Evolutionary conservation across 1,140 invertebrate species (phyloP).

Genomic region (Hycleus cichorii): DNA sequence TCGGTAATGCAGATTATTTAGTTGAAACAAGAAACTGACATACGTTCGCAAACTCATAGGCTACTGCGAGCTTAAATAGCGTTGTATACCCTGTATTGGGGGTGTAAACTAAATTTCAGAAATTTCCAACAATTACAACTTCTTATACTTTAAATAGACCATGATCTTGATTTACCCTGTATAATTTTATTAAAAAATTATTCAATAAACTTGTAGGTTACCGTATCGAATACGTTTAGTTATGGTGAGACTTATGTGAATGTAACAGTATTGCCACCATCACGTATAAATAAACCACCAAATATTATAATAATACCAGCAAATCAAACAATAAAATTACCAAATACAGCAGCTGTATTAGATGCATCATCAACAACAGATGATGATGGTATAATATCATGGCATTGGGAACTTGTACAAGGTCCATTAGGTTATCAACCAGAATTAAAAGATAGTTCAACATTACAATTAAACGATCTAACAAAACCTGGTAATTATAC

Average conservation of each 20-base stretch:
- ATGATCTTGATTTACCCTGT: too few species aligned
- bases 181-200: too few species aligned
- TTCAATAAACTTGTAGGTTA: too few species aligned
- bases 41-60: too few species aligned
- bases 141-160: too few species aligned
- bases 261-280: conserved; percentile 85
- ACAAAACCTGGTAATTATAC: conserved; percentile 84
- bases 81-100: too few species aligned
- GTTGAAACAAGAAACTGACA: too few species aligned
- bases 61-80: too few species aligned
- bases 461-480: conserved; percentile 74
- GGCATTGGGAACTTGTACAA: conserved; percentile 86
- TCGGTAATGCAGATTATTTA: too few species aligned
- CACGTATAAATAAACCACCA: conserved; percentile 77
- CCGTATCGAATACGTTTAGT: conserved; percentile 56
- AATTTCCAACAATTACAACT: too few species aligned
- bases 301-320: conserved; percentile 78
- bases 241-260: conserved; percentile 83
- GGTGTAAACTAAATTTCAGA: too few species aligned
- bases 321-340: conserved; percentile 77
- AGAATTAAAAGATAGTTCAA: conserved; percentile 68
- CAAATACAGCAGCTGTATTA: conserved; percentile 80
- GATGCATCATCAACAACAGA: conserved; percentile 61
- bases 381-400: conserved; percentile 62
- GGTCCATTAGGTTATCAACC: conserved; percentile 73